These are phyloP conservation scores for Galleria mellonella DNA, from an alignment of 1,140 invertebrate species.

Conservation along the genomic window DNA sequence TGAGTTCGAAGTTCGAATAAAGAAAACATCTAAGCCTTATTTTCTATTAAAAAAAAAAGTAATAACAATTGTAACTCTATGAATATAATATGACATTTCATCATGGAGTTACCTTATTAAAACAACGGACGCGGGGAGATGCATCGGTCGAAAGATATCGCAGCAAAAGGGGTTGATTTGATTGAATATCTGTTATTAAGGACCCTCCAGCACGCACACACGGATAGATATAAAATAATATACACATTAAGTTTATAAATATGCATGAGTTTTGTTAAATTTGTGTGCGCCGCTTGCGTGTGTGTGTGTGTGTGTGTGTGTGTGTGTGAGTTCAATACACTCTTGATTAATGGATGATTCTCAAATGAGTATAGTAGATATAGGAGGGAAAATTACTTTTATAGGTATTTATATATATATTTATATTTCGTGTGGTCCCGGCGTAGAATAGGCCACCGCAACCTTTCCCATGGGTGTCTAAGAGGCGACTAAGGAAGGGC, in stretches of 20 bases:
- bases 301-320: constrained; percentile 3
- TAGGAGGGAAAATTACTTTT: too few relatives aligned
- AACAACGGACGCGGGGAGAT: constrained; percentile 50
- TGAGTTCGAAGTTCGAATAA: too few relatives aligned
- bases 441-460: too few relatives aligned
- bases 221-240: constrained; percentile 61
- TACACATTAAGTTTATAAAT: constrained; percentile 66
- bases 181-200: constrained; percentile 72
- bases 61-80: too few relatives aligned
- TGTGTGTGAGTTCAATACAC: constrained; percentile 8
- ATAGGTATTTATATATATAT: too few relatives aligned
- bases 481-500: too few relatives aligned
- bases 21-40: too few relatives aligned
- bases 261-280: constrained; percentile 67
- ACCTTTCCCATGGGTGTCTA: too few relatives aligned
- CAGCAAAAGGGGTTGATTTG: constrained; percentile 64
- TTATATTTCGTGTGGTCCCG: too few relatives aligned
- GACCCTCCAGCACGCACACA: constrained; percentile 45
- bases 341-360: constrained; percentile 4
- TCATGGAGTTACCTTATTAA: constrained; percentile 5
- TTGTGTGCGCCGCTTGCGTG: constrained; percentile 21
- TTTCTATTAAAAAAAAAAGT: too few relatives aligned
- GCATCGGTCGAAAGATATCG: constrained; percentile 59
- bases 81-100: too few relatives aligned
- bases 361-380: too few relatives aligned